Percentiles rank a stretch among this genome's conserved stretches.
Evolutionary conservation across 2,113 vertebrate genomes (phyloP).

Genomic region (Choloepus hoffmanni): DNA sequence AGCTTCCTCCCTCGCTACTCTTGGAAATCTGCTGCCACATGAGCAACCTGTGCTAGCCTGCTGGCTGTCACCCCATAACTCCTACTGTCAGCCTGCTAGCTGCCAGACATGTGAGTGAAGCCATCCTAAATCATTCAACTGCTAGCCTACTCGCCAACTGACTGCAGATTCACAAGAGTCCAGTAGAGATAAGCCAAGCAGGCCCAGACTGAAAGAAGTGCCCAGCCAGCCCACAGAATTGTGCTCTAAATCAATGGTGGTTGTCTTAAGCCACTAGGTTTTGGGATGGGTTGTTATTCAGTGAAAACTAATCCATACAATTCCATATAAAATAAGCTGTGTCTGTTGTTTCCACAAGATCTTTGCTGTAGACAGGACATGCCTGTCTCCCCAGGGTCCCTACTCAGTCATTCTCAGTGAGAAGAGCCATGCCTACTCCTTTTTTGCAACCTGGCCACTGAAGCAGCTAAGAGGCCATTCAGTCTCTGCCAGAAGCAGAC

Average conservation of each 20-base stretch:
- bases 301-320: background rate
- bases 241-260: background rate
- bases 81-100: conserved; percentile 38
- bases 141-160: background rate
- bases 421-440: conserved; percentile 22
- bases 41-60: background rate
- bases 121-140: background rate
- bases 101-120: background rate
- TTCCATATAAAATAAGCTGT: background rate
- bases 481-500: background rate
- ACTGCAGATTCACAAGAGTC: background rate
- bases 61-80: background rate
- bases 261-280: background rate
- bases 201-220: background rate
- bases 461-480: background rate
- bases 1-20: background rate
- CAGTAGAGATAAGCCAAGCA: conserved; percentile 17
- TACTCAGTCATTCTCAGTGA: background rate
- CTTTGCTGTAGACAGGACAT: background rate
- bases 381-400: too few species aligned
- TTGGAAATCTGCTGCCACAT: conserved; percentile 11
- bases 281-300: conserved; percentile 13
- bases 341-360: background rate
- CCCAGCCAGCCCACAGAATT: background rate
- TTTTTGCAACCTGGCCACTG: background rate